These are phyloP conservation scores for Oncorhynchus gorbuscha DNA, from an alignment of 2,113 vertebrate genomes.

Conservation along the genomic window DNA sequence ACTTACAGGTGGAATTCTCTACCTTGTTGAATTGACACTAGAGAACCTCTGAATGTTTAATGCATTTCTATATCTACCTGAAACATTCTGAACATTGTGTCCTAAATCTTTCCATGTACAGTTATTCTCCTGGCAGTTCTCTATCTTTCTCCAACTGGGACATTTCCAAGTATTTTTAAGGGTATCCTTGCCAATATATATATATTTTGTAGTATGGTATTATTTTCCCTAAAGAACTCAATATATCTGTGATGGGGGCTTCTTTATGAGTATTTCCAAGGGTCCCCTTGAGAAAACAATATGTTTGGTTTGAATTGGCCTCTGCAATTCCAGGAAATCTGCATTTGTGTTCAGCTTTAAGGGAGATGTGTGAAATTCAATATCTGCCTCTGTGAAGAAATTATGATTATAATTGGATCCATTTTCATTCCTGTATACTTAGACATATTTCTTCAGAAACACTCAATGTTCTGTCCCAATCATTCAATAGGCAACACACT, in stretches of 20 bases:
- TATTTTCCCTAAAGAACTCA: background rate
- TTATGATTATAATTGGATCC: background rate
- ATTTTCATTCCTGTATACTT: background rate
- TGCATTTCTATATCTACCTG: no score
- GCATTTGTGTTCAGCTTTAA: background rate
- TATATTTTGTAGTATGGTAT: background rate
- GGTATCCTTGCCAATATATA: background rate
- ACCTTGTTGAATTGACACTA: no score
- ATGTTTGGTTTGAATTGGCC: background rate
- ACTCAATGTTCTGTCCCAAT: background rate
- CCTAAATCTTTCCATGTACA: no score
- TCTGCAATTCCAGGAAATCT: background rate
- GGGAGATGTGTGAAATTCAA: conserved; percentile 2
- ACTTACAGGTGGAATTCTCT: no score
- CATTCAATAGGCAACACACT: background rate
- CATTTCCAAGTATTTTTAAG: background rate
- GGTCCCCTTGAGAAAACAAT: background rate
- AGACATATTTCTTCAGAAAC: background rate
- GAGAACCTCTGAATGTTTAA: no score
- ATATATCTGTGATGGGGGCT: no score
- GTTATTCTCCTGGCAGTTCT: no score
- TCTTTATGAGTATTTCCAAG: background rate
- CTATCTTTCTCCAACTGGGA: no score
- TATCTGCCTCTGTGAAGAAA: background rate
- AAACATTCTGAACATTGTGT: no score